phyloP scores from a whole-genome alignment of 2,113 vertebrate genomes.

The Emydocephalus ijimae region DNA sequence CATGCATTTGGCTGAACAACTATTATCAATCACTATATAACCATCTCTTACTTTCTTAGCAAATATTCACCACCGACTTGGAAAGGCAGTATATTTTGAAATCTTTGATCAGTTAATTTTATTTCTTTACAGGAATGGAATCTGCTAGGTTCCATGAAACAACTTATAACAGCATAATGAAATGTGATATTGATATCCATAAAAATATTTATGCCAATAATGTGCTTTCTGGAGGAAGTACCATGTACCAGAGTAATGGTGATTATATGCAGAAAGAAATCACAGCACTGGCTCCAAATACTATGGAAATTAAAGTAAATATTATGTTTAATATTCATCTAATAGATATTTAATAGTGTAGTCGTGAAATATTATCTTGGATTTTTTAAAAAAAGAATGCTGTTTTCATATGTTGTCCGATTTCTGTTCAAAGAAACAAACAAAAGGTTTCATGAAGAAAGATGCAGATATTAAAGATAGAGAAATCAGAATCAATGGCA shows the following conservation, averaged over 20 bases:
- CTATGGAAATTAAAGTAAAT: slow-evolving; percentile 81
- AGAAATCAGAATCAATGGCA: not conserved
- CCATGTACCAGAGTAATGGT: slow-evolving; percentile 79
- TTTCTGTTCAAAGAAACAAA: not conserved
- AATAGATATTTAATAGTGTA: not conserved
- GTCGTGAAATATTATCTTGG: not conserved
- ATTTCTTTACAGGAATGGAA: slow-evolving; percentile 33
- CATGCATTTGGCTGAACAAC: not conserved
- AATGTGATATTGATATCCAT: slow-evolving; percentile 82
- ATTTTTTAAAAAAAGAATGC: not conserved
- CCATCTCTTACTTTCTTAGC: not conserved
- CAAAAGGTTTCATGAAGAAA: not conserved
- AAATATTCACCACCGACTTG: not conserved
- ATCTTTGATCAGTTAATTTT: not conserved
- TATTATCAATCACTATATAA: not conserved
- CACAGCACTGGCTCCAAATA: slow-evolving; percentile 67
- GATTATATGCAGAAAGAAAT: slow-evolving; percentile 85
- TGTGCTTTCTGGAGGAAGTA: slow-evolving; percentile 79
- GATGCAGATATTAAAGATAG: not conserved
- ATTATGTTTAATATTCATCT: slow-evolving; percentile 53
- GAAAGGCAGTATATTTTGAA: not conserved
- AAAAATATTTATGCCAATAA: slow-evolving; percentile 84
- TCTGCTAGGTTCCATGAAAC: slow-evolving; percentile 37
- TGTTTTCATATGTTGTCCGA: not conserved
- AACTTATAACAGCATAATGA: slow-evolving; percentile 72